Conservation (phyloP, 2,888 invertebrate species). For the Parnassius mnemosyne region DNA sequence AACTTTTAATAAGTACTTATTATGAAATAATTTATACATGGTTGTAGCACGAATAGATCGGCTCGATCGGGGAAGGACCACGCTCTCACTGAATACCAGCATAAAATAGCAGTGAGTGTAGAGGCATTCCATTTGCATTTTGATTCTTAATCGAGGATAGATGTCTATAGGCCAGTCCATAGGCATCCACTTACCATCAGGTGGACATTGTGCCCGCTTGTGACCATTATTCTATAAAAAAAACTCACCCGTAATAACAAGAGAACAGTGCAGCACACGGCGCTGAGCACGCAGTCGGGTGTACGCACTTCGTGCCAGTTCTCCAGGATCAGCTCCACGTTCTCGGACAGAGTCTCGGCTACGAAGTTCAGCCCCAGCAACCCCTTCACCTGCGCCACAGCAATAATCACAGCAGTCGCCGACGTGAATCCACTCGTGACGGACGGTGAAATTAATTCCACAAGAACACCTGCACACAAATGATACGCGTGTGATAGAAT, state of each 20-base stretch:
- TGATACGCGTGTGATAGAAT: too few relatives aligned
- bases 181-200: too few relatives aligned
- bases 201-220: slow-evolving; percentile 52
- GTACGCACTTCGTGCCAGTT: slow-evolving; percentile 74
- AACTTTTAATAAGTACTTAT: too few relatives aligned
- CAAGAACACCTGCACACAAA: slow-evolving; percentile 84
- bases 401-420: slow-evolving; percentile 89
- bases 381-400: slow-evolving; percentile 86
- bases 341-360: slow-evolving; percentile 84
- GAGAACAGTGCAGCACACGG: slow-evolving; percentile 83
- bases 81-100: too few relatives aligned
- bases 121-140: too few relatives aligned
- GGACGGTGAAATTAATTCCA: slow-evolving; percentile 91
- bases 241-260: slow-evolving; percentile 83
- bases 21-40: too few relatives aligned
- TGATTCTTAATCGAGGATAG: too few relatives aligned
- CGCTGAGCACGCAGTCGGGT: slow-evolving; percentile 84
- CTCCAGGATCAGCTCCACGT: slow-evolving; percentile 70
- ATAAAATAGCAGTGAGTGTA: too few relatives aligned
- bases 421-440: slow-evolving; percentile 93
- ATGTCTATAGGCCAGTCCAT: too few relatives aligned
- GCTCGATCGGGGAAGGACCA: too few relatives aligned
- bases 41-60: too few relatives aligned
- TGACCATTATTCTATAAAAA: slow-evolving; percentile 29
- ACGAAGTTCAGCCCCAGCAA: slow-evolving; percentile 85